Percentiles rank a stretch among this genome's conserved stretches.
phyloP scores from a whole-genome alignment of 1,140 invertebrate species.

The Halictus rubicundus region DNA sequence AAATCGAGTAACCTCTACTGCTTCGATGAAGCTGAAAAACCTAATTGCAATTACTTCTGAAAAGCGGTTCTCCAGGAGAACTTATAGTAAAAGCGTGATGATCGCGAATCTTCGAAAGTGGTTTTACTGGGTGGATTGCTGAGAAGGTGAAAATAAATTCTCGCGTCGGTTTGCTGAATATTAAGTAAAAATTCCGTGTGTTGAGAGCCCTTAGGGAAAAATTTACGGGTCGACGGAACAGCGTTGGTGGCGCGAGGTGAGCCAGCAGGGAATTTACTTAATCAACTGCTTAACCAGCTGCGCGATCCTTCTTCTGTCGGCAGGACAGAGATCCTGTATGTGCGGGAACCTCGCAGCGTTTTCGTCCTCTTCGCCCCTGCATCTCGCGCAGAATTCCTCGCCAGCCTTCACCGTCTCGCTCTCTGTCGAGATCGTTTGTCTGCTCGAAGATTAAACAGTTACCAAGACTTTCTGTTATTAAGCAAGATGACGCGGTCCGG shows the following conservation, averaged over 20 bases:
- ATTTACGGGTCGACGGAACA: not conserved
- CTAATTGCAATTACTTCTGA: too few species aligned
- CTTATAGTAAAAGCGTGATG: too few species aligned
- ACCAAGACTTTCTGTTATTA: conserved; percentile 19
- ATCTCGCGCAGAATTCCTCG: conserved; percentile 56
- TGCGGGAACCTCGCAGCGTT: conserved; percentile 45
- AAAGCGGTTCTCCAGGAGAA: too few species aligned
- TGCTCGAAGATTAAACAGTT: conserved; percentile 45
- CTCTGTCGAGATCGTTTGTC: conserved; percentile 53
- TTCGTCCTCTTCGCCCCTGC: conserved; percentile 49
- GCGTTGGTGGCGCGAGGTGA: not conserved
- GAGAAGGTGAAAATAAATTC: too few species aligned
- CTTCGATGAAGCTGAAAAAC: too few species aligned
- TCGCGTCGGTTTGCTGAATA: not conserved
- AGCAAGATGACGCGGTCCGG: conserved; percentile 1
- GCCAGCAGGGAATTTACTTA: conserved; percentile 50
- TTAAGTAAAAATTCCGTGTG: too few species aligned
- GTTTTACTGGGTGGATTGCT: too few species aligned
- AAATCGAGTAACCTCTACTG: too few species aligned
- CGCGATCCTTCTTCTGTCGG: conserved; percentile 66
- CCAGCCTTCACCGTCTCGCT: conserved; percentile 52
- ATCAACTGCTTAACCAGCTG: conserved; percentile 64
- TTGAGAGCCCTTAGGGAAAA: too few species aligned
- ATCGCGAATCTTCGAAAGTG: too few species aligned
- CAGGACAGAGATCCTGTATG: conserved; percentile 66